Evolutionary conservation across 1,140 invertebrate genomes (phyloP).

Genomic region (Apis florea): DNA sequence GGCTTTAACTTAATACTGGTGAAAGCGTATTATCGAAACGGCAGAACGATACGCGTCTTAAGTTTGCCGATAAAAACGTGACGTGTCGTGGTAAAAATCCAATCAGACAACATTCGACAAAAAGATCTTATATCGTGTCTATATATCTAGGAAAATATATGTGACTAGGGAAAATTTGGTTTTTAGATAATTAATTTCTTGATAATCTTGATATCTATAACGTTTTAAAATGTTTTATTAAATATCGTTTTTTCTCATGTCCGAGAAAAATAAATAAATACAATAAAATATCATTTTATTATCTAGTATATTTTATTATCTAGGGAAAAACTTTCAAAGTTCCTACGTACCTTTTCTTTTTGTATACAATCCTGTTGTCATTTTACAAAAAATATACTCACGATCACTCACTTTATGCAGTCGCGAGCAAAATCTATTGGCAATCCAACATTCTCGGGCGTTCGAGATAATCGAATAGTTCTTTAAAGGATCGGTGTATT

Average conservation of each 20-base stretch:
- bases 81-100: neutral
- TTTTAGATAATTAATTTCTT: neutral
- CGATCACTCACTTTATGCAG: too few species aligned
- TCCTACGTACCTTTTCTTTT: too few species aligned
- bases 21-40: neutral
- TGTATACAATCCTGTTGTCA: too few species aligned
- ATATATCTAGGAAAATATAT: neutral
- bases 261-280: too few species aligned
- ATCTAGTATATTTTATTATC: too few species aligned
- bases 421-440: neutral
- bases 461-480: neutral
- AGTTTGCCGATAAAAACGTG: neutral
- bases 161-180: neutral
- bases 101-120: neutral
- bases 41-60: neutral
- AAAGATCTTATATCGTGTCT: neutral
- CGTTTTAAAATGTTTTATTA: too few species aligned
- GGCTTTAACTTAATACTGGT: conserved; percentile 9
- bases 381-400: too few species aligned
- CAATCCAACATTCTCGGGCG: too few species aligned
- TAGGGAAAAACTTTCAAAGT: too few species aligned
- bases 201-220: neutral
- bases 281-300: too few species aligned
- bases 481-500: neutral
- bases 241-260: too few species aligned